Evolutionary conservation across 1,140 invertebrate genomes (phyloP).

Genomic region (Linepithema humile): DNA sequence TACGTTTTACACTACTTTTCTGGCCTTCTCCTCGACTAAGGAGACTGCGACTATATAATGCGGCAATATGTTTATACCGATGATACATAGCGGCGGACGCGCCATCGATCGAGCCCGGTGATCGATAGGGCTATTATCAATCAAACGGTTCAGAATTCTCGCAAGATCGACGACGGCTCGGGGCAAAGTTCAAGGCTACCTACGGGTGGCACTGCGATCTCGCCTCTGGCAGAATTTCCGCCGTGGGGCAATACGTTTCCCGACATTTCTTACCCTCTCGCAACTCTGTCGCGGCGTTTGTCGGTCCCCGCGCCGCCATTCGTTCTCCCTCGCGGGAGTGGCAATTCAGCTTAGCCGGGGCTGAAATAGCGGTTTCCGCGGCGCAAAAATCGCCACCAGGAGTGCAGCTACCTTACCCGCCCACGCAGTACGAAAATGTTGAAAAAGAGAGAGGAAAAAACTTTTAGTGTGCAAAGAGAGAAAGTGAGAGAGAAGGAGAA

Average conservation of each 20-base stretch:
- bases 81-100: slow-evolving; percentile 25
- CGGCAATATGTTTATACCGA: slow-evolving; percentile 34
- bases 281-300: slow-evolving; percentile 13
- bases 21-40: background rate
- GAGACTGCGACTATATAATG: slow-evolving; percentile 25
- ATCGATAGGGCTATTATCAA: slow-evolving; percentile 40
- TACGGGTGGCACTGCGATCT: background rate
- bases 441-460: slow-evolving; percentile 4
- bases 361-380: slow-evolving; percentile 55
- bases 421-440: slow-evolving; percentile 13
- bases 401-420: slow-evolving; percentile 28
- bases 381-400: slow-evolving; percentile 62
- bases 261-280: slow-evolving; percentile 31
- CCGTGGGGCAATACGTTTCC: slow-evolving; percentile 48
- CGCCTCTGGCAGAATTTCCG: slow-evolving; percentile 16
- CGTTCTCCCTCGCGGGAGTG: slow-evolving; percentile 53
- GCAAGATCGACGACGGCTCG: background rate
- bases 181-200: slow-evolving; percentile 60
- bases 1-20: background rate
- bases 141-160: background rate
- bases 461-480: no score
- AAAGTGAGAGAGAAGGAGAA: background rate
- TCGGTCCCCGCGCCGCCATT: slow-evolving; percentile 24
- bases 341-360: slow-evolving; percentile 52
- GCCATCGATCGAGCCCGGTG: background rate